Evolutionary conservation across 1,140 invertebrate genomes (phyloP), one percentile per base, ranked within the genome.

Genomic region (Brachionus sp.): DNA sequence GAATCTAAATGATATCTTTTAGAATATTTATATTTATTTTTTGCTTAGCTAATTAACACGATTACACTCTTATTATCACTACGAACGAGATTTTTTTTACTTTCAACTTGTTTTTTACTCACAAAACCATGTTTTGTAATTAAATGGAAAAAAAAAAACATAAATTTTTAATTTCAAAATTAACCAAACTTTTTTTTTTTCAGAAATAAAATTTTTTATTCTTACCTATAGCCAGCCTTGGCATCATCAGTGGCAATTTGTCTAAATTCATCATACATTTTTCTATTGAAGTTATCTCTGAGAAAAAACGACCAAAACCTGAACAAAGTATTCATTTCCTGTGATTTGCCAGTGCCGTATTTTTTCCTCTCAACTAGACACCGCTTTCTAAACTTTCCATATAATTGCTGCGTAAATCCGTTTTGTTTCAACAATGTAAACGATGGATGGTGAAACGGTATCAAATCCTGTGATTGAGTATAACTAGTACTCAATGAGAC

Each of bases 251-350:
- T 91, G 5, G 97, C 95, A 75, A 97, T 87, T 62, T 90, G 91
- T 86, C 92, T 93, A 89, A 99, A 99, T 89, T 99, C 97, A 84
- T 94, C 93, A 88, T 98, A 99, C 97, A 99, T 98, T 85, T 93
- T 96, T 85, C 93, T 92, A 90, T 98, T 98, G 90, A 98, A 99
- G 89, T 98, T 96, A 88, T 98, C 96, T 77, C 97, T 90, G 57
- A 99, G 91, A 91, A 99, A 99, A 92, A 98, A 98, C 25, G 97
- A 98, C 97, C 97, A 99, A 90, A 99, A 99, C 83, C 97, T 91
- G 90, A 96, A 98, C 1, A 98, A 90, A 0, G 96, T 98, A 88
- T 98, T 97, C 96, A 98, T 98, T 88, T 97, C 95, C 86, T 94
- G 94, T 12, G 95, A 89, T 62, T 85, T 85, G 0, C 97, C 97